These are phyloP conservation scores for Oncorhynchus mykiss DNA, from an alignment of 2,113 vertebrate species.

Conservation along the genomic window DNA sequence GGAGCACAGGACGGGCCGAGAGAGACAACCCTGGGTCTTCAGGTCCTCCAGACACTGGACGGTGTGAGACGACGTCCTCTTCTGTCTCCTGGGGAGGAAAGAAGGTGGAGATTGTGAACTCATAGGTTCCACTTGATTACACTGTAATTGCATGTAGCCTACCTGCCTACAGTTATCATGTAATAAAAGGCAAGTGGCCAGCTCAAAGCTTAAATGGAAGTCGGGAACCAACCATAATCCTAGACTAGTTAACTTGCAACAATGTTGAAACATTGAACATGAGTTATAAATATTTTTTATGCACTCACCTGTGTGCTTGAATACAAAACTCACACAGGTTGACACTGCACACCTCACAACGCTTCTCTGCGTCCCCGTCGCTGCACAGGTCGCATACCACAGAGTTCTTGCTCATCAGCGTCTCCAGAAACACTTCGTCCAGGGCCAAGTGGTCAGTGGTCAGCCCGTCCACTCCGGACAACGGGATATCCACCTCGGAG, in stretches of 20 bases:
- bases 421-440: slow-evolving; percentile 81
- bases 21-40: slow-evolving; percentile 65
- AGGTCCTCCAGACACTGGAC: slow-evolving; percentile 75
- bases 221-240: no score
- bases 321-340: slow-evolving; percentile 90
- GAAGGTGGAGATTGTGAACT: not conserved
- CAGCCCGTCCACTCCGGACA: slow-evolving; percentile 76
- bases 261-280: no score
- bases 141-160: no score
- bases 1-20: slow-evolving; percentile 78
- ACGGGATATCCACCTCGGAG: slow-evolving; percentile 81
- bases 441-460: slow-evolving; percentile 82
- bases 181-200: no score
- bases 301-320: slow-evolving; percentile 86
- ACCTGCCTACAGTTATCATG: no score
- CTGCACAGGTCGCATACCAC: slow-evolving; percentile 85
- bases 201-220: no score
- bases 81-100: slow-evolving; percentile 82
- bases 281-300: not conserved
- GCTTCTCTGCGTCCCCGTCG: slow-evolving; percentile 79
- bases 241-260: no score
- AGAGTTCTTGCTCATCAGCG: slow-evolving; percentile 64
- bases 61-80: slow-evolving; percentile 78
- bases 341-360: slow-evolving; percentile 84
- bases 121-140: no score